Conservation (phyloP, 2,888 invertebrate genomes). For the Agonopterix alstromeriana region DNA sequence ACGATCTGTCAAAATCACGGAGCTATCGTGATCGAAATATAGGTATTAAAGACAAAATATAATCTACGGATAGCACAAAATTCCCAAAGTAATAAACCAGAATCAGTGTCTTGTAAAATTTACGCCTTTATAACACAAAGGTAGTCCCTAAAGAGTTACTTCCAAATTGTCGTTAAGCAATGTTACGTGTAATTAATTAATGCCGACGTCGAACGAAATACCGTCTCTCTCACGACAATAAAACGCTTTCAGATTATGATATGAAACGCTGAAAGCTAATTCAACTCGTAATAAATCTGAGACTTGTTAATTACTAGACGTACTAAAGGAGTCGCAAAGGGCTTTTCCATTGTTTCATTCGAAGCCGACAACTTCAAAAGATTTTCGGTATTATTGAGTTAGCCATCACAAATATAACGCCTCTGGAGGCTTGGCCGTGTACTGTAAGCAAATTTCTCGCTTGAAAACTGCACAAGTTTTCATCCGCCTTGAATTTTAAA, state of each 20-base stretch:
- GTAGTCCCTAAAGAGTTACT: constrained; percentile 30
- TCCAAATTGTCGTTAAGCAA: constrained; percentile 42
- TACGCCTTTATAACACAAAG: background rate
- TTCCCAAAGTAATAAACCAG: constrained; percentile 24
- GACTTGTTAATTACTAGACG: constrained; percentile 63
- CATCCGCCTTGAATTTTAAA: constrained; percentile 32
- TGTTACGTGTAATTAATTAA: constrained; percentile 62
- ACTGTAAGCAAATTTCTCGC: constrained; percentile 36
- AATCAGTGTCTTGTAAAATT: constrained; percentile 22
- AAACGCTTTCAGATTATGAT: constrained; percentile 66
- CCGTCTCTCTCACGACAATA: constrained; percentile 40
- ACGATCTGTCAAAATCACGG: too few relatives aligned
- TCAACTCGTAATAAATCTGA: constrained; percentile 60
- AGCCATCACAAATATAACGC: constrained; percentile 36
- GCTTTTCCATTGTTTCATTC: constrained; percentile 45
- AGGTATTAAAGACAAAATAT: too few relatives aligned
- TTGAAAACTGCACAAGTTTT: constrained; percentile 32
- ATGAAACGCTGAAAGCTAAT: constrained; percentile 67
- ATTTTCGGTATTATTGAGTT: constrained; percentile 42
- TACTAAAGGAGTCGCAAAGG: constrained; percentile 46
- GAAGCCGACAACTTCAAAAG: constrained; percentile 47
- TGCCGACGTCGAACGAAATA: constrained; percentile 18
- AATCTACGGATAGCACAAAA: constrained; percentile 6
- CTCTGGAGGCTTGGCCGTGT: constrained; percentile 22
- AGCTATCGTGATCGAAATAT: too few relatives aligned